Conservation (phyloP, 2,888 invertebrate genomes). For the Latrodectus hesperus region DNA sequence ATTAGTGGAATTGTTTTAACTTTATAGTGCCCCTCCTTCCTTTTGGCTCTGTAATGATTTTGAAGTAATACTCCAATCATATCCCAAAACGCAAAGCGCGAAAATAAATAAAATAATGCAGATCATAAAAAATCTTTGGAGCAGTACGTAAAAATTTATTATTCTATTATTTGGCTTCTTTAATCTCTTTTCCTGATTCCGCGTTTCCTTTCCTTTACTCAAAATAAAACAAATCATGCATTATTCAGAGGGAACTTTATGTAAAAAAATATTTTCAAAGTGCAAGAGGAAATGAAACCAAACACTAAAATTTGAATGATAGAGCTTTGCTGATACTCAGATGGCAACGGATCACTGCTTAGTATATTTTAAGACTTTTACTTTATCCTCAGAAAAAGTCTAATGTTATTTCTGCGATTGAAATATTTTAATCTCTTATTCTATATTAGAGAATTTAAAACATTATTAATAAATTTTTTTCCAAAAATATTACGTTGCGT, state of each 20-base stretch:
- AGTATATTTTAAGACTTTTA: too few species aligned
- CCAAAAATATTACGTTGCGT: too few species aligned
- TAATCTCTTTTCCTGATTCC: neutral
- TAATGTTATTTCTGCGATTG: too few species aligned
- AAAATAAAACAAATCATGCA: neutral
- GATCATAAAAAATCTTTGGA: conserved; percentile 1
- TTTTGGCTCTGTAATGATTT: too few species aligned
- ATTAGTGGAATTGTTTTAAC: neutral
- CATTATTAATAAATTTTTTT: too few species aligned
- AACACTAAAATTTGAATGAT: neutral
- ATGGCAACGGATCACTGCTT: too few species aligned
- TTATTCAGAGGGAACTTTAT: neutral
- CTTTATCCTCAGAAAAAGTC: too few species aligned
- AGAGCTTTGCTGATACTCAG: too few species aligned
- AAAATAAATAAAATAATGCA: neutral
- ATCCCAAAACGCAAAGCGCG: neutral
- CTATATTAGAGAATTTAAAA: too few species aligned
- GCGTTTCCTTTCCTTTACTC: neutral
- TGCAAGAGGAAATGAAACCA: neutral
- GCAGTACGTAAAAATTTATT: neutral
- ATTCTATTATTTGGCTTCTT: neutral
- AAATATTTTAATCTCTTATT: too few species aligned
- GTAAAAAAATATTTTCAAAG: neutral
- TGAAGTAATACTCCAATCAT: neutral
- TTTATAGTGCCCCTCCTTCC: too few species aligned